phyloP scores from a whole-genome alignment of 2,113 vertebrate species.

The Pogonocichla stellata region DNA sequence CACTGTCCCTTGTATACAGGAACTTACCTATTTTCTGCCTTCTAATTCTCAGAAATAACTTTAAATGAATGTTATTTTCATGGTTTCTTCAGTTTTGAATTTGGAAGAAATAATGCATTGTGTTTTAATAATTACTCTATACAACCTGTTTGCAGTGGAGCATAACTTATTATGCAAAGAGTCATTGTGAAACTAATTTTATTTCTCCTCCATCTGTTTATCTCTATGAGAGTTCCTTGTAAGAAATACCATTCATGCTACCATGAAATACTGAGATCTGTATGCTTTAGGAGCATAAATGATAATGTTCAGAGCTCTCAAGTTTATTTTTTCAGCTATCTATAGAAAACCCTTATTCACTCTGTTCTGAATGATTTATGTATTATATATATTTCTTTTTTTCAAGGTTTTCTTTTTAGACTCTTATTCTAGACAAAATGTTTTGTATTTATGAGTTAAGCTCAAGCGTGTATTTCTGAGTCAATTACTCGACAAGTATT shows the following conservation, averaged over 20 bases:
- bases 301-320: not conserved
- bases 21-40: not conserved
- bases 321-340: not conserved
- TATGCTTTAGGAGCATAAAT: not conserved
- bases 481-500: not conserved
- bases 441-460: not conserved
- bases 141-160: not conserved
- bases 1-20: not conserved
- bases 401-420: not conserved
- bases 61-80: not conserved
- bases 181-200: not conserved
- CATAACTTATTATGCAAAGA: not conserved
- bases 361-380: not conserved
- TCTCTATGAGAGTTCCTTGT: not conserved
- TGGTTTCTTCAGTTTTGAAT: not conserved
- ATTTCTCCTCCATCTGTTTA: not conserved
- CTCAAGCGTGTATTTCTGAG: not conserved
- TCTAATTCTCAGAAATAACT: not conserved
- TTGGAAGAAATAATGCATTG: not conserved
- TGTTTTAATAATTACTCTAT: not conserved
- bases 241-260: not conserved
- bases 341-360: not conserved
- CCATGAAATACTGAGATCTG: not conserved
- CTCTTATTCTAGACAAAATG: not conserved
- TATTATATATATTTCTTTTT: not conserved